A percentile compares a stretch with the other conserved stretches of the same genome.
Evolutionary conservation across 2,797 vertebrate species (phyloP).

Genomic region (Peromyscus nudipes): DNA sequence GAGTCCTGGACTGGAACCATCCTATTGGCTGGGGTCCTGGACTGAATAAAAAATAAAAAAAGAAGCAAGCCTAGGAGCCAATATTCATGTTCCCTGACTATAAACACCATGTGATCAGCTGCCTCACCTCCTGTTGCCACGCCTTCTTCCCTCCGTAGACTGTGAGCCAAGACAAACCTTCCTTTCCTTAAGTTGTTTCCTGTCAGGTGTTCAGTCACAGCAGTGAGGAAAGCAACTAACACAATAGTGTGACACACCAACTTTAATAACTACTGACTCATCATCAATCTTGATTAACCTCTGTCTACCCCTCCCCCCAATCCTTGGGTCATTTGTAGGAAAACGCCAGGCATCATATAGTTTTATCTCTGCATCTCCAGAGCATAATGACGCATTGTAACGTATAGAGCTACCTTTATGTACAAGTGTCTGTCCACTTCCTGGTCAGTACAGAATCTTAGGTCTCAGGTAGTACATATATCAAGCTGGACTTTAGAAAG

Average conservation of each 20-base stretch:
- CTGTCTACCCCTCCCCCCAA: neutral
- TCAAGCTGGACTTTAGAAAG: no score
- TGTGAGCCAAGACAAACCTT: neutral
- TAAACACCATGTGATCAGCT: neutral
- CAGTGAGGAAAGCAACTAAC: neutral
- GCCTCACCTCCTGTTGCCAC: neutral
- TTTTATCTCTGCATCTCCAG: neutral
- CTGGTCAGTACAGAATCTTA: neutral
- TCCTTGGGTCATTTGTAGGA: neutral
- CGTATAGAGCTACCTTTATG: neutral
- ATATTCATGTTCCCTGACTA: neutral
- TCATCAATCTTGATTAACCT: neutral
- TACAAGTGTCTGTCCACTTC: neutral
- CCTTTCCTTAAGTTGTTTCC: neutral
- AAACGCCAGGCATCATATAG: neutral
- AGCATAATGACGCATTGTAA: neutral
- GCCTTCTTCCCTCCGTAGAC: neutral
- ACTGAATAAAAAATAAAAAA: neutral
- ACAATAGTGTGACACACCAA: neutral
- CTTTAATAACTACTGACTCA: neutral
- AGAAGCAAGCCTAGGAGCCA: neutral
- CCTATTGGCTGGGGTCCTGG: neutral
- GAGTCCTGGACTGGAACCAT: neutral
- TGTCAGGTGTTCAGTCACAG: neutral
- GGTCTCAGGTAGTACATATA: neutral